Evolutionary conservation across 2,797 vertebrate species (phyloP), one percentile per base, ranked within the genome.

Genomic region (Cossypha dichroa): DNA sequence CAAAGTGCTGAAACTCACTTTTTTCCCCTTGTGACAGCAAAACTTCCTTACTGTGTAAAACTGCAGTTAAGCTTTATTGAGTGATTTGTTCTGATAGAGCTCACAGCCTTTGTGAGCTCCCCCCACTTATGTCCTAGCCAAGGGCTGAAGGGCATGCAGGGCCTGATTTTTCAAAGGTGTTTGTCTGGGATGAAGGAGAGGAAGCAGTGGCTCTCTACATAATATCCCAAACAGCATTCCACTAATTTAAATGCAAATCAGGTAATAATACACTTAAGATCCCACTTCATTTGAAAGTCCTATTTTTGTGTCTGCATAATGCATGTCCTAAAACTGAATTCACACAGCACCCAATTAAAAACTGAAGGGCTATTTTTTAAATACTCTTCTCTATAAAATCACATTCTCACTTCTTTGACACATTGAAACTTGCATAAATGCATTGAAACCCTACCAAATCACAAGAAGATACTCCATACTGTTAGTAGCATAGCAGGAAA

Each of bases 211-310:
- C 20, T 48, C 45, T 75, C 43, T 69, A 25, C 48, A 62, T 67
- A 68, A 40, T 51, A 76, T 31, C 46, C 43, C 26, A 48, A 41
- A 4, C 4, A 48, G 20, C 56, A 22, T 63, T 85, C 45, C 33
- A 7, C 25, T 80, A 52, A 56, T 77, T 94, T 49, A 93, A 83
- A 94, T 95, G 88, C 60, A 83, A 93, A 90, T 77, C 60, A 90
- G 76, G 76, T 74, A 90, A 87, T 63, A 91, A 93, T 48, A 77
- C 59, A n/a, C 85, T 75, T 73, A 77, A 90, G 83, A 43, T 59
- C n/a, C 45, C 51, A 41, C 82, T 88, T 82, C 59, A 63, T 85
- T 86, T 88, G 74, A 52, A 90, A 90, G 73, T 92, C 60, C n/a
- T 70, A 2, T 48, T 87, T 85, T 73, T 5, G 5, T 33, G 15